Percentiles rank a stretch among this genome's conserved stretches.
phyloP scores from a whole-genome alignment of 2,797 vertebrate species.

The Danio choprae region DNA sequence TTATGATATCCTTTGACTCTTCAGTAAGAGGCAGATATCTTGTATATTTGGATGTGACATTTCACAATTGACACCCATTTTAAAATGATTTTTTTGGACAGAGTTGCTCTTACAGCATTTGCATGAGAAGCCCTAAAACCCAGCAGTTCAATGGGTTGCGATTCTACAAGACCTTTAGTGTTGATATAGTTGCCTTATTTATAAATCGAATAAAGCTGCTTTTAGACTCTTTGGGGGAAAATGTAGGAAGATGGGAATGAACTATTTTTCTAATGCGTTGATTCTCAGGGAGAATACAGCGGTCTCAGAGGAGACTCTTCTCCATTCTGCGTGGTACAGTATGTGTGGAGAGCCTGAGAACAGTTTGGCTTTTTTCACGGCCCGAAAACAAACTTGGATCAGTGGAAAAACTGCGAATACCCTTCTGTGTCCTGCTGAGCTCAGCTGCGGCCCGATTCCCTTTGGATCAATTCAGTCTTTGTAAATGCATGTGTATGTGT shows the following conservation, averaged over 20 bases:
- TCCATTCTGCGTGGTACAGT: neutral
- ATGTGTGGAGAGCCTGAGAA: neutral
- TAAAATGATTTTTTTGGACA: neutral
- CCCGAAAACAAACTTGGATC: neutral
- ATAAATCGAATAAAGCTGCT: slow-evolving; percentile 30
- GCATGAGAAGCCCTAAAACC: neutral
- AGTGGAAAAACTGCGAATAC: neutral
- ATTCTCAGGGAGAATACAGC: slow-evolving; percentile 39
- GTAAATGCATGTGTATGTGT: slow-evolving; percentile 47
- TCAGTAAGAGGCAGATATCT: neutral
- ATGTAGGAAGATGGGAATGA: neutral
- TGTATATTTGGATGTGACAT: slow-evolving; percentile 1
- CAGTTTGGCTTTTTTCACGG: slow-evolving; percentile 15
- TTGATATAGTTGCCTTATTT: slow-evolving; percentile 54
- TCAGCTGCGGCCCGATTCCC: slow-evolving; percentile 12
- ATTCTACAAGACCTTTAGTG: slow-evolving; percentile 26
- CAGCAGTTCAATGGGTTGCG: neutral
- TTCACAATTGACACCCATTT: neutral
- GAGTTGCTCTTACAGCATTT: neutral
- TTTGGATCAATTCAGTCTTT: slow-evolving; percentile 36
- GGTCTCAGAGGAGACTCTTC: neutral
- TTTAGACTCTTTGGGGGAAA: neutral
- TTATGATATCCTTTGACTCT: neutral
- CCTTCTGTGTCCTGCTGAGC: neutral
- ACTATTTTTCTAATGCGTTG: slow-evolving; percentile 35